Conservation (phyloP, 2,113 vertebrate genomes). For the Cyprinodon variegatus region DNA sequence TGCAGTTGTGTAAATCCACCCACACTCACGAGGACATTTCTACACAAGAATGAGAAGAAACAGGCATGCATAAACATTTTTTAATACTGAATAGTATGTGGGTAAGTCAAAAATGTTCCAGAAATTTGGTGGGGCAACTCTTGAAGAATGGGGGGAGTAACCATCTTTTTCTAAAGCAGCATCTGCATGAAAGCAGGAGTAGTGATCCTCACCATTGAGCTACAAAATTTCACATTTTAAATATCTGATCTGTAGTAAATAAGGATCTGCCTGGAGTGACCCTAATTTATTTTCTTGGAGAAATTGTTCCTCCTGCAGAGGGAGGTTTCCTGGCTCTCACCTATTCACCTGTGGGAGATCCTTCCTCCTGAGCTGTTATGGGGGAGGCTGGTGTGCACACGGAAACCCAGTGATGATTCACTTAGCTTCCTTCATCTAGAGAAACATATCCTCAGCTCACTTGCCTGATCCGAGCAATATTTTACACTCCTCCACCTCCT, state of each 20-base stretch:
- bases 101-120: constrained; percentile 31
- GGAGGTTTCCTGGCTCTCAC: constrained; percentile 48
- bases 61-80: background rate
- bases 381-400: constrained; percentile 37
- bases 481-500: constrained; percentile 66
- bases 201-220: background rate
- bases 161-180: background rate
- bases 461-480: constrained; percentile 33
- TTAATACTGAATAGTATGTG: background rate
- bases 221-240: constrained; percentile 14
- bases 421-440: constrained; percentile 27
- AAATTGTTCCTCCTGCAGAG: constrained; percentile 19
- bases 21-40: constrained; percentile 65
- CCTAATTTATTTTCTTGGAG: background rate
- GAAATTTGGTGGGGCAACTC: constrained; percentile 9
- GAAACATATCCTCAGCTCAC: constrained; percentile 48
- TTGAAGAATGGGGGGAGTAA: background rate
- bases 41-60: constrained; percentile 56
- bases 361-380: constrained; percentile 43
- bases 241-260: constrained; percentile 14
- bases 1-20: constrained; percentile 26
- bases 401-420: constrained; percentile 72
- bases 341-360: constrained; percentile 51
- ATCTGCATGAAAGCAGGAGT: background rate
- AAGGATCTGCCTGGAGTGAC: constrained; percentile 13